Conservation (phyloP, 2,113 vertebrate genomes). For the Amphiprion percula region DNA sequence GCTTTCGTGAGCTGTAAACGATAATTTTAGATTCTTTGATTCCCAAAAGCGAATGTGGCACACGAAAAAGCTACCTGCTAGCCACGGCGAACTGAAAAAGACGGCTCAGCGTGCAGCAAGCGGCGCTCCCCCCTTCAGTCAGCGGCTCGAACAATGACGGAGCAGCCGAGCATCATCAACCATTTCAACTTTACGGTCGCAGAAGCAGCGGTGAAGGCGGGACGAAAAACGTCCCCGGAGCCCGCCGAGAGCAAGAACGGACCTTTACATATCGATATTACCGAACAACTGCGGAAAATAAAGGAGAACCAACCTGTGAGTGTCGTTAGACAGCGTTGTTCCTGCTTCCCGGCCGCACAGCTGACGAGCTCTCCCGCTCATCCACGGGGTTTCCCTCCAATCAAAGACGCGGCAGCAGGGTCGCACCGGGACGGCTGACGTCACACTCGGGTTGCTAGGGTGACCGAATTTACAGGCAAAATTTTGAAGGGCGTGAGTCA, state of each 20-base stretch:
- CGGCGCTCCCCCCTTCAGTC: constrained; percentile 38
- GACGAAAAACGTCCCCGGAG: neutral
- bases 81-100: neutral
- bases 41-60: neutral
- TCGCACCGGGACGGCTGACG: constrained; percentile 88
- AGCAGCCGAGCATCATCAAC: constrained; percentile 59
- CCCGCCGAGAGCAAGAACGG: no score
- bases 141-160: constrained; percentile 74
- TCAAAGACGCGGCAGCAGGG: constrained; percentile 84
- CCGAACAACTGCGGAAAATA: neutral
- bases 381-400: constrained; percentile 96
- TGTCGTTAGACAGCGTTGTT: constrained; percentile 74
- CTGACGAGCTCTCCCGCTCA: constrained; percentile 86
- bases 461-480: constrained; percentile 75
- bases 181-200: constrained; percentile 20
- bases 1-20: neutral
- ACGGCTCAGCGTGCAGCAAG: constrained; percentile 14
- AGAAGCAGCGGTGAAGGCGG: neutral
- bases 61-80: neutral
- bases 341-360: constrained; percentile 84
- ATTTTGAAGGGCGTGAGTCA: neutral
- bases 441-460: constrained; percentile 88
- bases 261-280: neutral
- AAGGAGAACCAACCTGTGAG: constrained; percentile 71
- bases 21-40: neutral